These are phyloP conservation scores for Glaucidium brasilianum DNA, from an alignment of 2,113 vertebrate species.

Conservation along the genomic window DNA sequence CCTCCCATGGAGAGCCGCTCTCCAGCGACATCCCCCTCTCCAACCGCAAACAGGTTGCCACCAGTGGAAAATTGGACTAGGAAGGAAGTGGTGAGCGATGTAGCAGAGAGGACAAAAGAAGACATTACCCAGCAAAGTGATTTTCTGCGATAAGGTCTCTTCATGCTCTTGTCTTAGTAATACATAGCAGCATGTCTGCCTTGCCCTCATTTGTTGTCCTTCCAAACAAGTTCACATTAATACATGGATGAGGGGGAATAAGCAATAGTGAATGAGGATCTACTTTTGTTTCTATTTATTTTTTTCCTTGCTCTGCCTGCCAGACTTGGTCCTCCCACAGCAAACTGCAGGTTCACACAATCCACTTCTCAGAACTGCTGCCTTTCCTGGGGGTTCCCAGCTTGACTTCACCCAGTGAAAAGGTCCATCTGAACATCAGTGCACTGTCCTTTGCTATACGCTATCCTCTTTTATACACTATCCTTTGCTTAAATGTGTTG, in stretches of 20 bases:
- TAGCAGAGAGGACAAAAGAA: background rate
- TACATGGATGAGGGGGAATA: background rate
- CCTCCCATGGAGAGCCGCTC: background rate
- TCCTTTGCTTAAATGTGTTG: background rate
- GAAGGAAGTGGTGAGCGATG: background rate
- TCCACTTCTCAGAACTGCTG: background rate
- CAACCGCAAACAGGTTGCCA: too few species aligned
- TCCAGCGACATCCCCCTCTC: background rate
- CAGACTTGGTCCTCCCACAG: background rate
- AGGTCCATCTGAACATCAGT: background rate
- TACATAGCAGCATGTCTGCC: background rate
- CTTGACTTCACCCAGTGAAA: accelerated
- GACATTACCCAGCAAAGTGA: background rate
- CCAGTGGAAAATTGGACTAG: background rate
- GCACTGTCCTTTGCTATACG: background rate
- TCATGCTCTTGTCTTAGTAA: background rate
- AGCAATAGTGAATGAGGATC: background rate
- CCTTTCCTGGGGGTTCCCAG: background rate
- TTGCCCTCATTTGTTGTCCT: background rate
- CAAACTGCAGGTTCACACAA: background rate
- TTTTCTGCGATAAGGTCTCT: background rate
- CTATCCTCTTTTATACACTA: background rate
- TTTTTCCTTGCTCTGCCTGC: background rate
- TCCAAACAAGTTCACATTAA: background rate
- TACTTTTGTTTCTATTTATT: background rate